Conservation (phyloP, 2,888 invertebrate species). For the Melitaea athalia region DNA sequence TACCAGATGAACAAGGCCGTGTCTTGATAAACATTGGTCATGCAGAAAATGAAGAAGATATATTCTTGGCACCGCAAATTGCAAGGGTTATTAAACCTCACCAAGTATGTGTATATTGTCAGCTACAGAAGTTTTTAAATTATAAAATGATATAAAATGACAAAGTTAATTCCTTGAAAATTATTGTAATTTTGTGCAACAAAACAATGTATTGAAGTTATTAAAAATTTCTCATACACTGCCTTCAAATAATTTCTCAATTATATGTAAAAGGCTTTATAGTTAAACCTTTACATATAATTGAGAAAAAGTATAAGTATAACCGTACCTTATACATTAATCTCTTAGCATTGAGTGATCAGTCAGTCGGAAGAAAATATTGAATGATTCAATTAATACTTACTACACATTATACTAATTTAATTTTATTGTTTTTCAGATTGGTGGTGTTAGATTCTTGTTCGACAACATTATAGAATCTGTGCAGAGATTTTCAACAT, state of each 20-base stretch:
- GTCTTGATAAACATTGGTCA: slow-evolving; percentile 97
- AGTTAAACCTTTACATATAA: no score
- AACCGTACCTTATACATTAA: no score
- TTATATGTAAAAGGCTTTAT: no score
- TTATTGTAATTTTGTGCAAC: no score
- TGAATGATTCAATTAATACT: no score
- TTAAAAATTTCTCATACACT: no score
- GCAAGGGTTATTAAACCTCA: slow-evolving; percentile 96
- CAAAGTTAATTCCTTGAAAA: background rate
- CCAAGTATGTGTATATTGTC: slow-evolving; percentile 84
- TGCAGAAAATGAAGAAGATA: slow-evolving; percentile 93
- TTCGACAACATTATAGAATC: slow-evolving; percentile 99
- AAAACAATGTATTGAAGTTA: no score
- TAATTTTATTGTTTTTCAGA: slow-evolving; percentile 71
- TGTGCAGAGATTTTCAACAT: slow-evolving; percentile 91
- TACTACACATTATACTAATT: slow-evolving; percentile 8
- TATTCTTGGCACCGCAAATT: slow-evolving; percentile 95
- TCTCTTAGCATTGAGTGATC: no score
- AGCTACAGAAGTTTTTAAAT: background rate
- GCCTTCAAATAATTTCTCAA: no score
- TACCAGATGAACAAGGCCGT: slow-evolving; percentile 94
- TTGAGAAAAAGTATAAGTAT: no score
- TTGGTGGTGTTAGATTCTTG: slow-evolving; percentile 96
- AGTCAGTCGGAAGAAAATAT: no score
- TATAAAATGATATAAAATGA: background rate